Percentiles rank a stretch among this genome's conserved stretches.
phyloP scores from a whole-genome alignment of 1,140 invertebrate species.

The Drosophila takahashii region DNA sequence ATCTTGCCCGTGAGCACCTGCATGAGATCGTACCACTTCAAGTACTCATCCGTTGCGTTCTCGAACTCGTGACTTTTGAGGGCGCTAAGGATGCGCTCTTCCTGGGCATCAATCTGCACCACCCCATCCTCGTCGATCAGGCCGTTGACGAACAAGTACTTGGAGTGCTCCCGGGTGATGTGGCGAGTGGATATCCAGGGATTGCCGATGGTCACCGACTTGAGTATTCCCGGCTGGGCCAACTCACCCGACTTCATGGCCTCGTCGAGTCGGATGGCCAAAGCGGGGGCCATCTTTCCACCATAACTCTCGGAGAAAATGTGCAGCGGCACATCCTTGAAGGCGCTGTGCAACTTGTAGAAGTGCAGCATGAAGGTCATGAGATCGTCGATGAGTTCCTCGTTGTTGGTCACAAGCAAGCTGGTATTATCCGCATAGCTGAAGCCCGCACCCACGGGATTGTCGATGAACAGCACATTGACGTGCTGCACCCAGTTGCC shows the following conservation, averaged over 20 bases:
- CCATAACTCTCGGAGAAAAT: conserved; percentile 96
- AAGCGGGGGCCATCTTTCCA: conserved; percentile 95
- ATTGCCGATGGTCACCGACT: conserved; percentile 92
- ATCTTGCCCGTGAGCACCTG: conserved; percentile 46
- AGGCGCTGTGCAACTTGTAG: conserved; percentile 87
- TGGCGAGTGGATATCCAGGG: conserved; percentile 95
- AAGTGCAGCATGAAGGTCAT: conserved; percentile 89
- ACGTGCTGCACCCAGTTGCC: conserved; percentile 91
- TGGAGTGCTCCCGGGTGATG: conserved; percentile 91
- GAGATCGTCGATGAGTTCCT: conserved; percentile 91
- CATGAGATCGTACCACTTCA: conserved; percentile 19
- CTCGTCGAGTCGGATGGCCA: conserved; percentile 87
- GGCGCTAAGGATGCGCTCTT: conserved; percentile 86
- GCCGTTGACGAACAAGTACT: conserved; percentile 86
- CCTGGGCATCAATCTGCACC: conserved; percentile 67
- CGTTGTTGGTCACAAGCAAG: conserved; percentile 87
- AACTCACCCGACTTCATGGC: conserved; percentile 88
- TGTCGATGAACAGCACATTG: conserved; percentile 95
- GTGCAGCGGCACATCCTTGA: conserved; percentile 90
- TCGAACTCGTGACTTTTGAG: conserved; percentile 36
- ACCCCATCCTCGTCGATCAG: conserved; percentile 87
- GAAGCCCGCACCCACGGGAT: conserved; percentile 95
- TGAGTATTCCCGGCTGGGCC: conserved; percentile 87
- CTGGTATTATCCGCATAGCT: conserved; percentile 90
- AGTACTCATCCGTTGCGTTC: conserved; percentile 33